Evolutionary conservation across 2,888 invertebrate genomes (phyloP).

Genomic region (Blomia tropicalis): DNA sequence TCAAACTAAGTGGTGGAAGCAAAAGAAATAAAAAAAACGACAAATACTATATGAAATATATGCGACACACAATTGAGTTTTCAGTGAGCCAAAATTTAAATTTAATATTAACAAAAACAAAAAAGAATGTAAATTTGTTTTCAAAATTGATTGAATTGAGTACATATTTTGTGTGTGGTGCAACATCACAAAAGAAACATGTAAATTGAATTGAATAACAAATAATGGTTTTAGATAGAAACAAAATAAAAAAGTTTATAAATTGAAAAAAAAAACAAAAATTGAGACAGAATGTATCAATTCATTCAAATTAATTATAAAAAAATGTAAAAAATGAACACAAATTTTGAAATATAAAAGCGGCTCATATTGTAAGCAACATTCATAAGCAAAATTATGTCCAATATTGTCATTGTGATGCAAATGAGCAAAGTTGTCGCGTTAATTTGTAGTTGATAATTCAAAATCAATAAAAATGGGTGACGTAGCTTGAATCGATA

Average conservation of each 20-base stretch:
- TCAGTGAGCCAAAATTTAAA: neutral
- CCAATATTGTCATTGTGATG: neutral
- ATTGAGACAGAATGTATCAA: too few relatives aligned
- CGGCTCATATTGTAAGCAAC: neutral
- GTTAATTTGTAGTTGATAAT: neutral
- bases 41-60: too few relatives aligned
- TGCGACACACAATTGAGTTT: constrained; percentile 11
- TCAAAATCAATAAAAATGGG: neutral
- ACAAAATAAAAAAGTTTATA: too few relatives aligned
- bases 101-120: neutral
- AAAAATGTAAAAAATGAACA: too few relatives aligned
- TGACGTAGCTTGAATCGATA: neutral
- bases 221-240: too few relatives aligned
- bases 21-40: neutral
- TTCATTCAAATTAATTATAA: too few relatives aligned
- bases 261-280: too few relatives aligned
- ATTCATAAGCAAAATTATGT: neutral
- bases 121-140: neutral
- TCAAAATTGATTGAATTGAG: neutral
- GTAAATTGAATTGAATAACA: too few relatives aligned
- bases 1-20: neutral
- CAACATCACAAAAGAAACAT: too few relatives aligned
- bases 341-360: too few relatives aligned
- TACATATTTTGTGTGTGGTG: too few relatives aligned
- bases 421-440: neutral